Evolutionary conservation across 1,140 invertebrate species (phyloP), one percentile per base, ranked within the genome.

Genomic region (Diorhabda elongata): DNA sequence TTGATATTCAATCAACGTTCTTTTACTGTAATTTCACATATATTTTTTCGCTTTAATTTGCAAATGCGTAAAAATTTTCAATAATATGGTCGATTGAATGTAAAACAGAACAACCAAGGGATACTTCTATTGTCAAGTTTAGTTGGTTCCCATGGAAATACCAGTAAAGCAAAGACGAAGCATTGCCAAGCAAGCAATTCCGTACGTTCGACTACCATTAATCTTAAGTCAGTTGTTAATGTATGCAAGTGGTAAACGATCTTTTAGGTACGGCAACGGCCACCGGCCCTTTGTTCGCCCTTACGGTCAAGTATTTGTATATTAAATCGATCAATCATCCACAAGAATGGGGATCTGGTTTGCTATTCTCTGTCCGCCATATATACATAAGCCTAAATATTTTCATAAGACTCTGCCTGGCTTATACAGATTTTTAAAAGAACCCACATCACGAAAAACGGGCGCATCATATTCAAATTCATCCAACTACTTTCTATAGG

Each of bases 241-340:
- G 71, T 76, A 80, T 80, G 77, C 77, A 79, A 73, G 77, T 77
- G 75, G 79, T 79, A 80, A 80, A 76, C 79, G 78, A 78, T 78
- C 77, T 74, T 78, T 79, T 78, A 78, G 78, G 76, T 75, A 73
- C 6, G 47, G 70, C 70, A 70, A 75, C 72, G 72, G 73, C 71
- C 73, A 58, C 70, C 71, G 73, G 72, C 72, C 77, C 71, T 79
- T 81, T 81, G 79, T 81, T 80, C 73, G 77, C 74, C 79, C 73
- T 75, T 76, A 76, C 78, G 79, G 79, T 81, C 79, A 81, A 81
- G 78, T 81, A 81, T 81, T 81, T 81, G 79, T 80, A 81, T 81
- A 81, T 81, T 81, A 81, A 79, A 81, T 72, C 79, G 79, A 81
- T 81, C 79, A 80, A 81, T 81, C 79, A 81, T 79, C 72, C 71